Evolutionary conservation across 1,140 invertebrate genomes (phyloP).

Genomic region (Anadara kagoshimensis): DNA sequence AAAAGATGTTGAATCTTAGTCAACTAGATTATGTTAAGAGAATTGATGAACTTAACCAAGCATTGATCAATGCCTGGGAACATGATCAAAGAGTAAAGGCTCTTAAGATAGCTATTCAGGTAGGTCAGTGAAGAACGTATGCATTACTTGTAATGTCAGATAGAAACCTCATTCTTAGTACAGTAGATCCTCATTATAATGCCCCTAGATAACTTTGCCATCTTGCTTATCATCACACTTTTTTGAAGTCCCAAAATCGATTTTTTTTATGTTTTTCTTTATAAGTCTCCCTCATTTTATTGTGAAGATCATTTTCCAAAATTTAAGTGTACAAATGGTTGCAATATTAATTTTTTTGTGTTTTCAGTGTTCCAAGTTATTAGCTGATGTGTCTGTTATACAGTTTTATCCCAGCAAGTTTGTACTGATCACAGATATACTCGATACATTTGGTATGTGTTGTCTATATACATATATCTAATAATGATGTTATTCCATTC

Average conservation of each 20-base stretch:
- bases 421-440: conserved; percentile 94
- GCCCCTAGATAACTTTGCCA: no score
- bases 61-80: conserved; percentile 92
- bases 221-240: no score
- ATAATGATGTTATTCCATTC: no score
- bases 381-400: conserved; percentile 90
- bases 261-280: no score
- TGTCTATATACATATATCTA: no score
- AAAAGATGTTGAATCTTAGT: conserved; percentile 87
- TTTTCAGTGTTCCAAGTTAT: conserved; percentile 90
- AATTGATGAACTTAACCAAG: conserved; percentile 92
- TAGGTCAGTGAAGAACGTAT: conserved; percentile 53
- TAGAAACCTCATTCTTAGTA: no score
- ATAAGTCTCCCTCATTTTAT: no score
- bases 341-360: conserved; percentile 26
- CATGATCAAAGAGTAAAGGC: conserved; percentile 95
- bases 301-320: background rate
- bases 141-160: no score
- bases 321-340: background rate
- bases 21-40: conserved; percentile 93
- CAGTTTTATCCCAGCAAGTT: conserved; percentile 99
- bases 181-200: no score
- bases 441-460: conserved; percentile 92
- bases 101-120: conserved; percentile 95
- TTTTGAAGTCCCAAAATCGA: no score